Conservation (phyloP, 2,888 invertebrate species). For the Willowsia nigromaculata region DNA sequence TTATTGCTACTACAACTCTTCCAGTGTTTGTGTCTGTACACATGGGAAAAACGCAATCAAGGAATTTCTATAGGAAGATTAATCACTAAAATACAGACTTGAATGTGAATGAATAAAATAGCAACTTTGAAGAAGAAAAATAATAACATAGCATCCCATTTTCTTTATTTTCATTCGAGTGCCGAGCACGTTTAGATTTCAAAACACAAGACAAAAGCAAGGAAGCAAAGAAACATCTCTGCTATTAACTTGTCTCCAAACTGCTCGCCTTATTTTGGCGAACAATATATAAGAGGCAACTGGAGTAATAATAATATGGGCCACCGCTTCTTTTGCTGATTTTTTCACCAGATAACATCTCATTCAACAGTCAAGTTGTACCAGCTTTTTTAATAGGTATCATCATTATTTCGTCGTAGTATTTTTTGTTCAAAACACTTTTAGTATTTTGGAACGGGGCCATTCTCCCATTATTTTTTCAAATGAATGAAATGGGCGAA, state of each 20-base stretch:
- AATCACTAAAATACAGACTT: neutral
- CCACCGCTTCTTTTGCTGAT: neutral
- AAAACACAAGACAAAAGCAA: neutral
- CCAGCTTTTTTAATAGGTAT: neutral
- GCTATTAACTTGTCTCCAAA: no score
- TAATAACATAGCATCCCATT: neutral
- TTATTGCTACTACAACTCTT: neutral
- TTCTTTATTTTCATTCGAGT: neutral
- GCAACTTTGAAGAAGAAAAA: no score
- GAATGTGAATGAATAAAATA: conserved; percentile 13
- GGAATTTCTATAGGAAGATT: neutral
- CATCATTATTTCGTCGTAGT: neutral
- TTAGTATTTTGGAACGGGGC: conserved; percentile 53
- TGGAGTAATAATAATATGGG: conserved; percentile 34
- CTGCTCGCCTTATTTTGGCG: neutral
- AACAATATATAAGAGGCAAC: neutral
- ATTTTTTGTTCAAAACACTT: neutral
- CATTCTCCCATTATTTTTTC: conserved; percentile 1
- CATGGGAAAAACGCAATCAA: conserved; percentile 1
- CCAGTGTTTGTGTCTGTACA: neutral
- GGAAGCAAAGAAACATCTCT: neutral
- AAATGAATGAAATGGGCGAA: neutral
- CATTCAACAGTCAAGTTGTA: neutral
- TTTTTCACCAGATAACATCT: conserved; percentile 16
- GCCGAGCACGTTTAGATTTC: neutral